Evolutionary conservation across 2,797 vertebrate species (phyloP).

Genomic region (Thamnophis elegans): DNA sequence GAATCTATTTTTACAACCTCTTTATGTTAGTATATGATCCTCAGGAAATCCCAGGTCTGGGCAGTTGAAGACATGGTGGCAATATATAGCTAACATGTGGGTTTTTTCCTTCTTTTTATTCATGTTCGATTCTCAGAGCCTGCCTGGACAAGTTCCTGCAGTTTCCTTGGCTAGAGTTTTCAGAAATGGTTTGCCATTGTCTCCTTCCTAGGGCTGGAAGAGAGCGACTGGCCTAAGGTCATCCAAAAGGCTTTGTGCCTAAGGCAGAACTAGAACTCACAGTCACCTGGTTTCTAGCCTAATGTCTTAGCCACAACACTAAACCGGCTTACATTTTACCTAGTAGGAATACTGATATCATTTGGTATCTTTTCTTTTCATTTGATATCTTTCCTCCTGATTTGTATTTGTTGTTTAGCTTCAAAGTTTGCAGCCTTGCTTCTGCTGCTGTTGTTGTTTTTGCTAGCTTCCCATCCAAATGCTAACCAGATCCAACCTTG

Average conservation of each 20-base stretch:
- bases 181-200: background rate
- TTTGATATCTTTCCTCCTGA: background rate
- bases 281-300: background rate
- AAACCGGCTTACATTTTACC: background rate
- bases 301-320: background rate
- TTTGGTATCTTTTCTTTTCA: background rate
- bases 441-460: background rate
- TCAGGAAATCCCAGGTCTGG: background rate
- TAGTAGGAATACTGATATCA: background rate
- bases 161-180: background rate
- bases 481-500: background rate
- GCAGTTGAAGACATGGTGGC: background rate
- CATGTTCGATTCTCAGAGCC: background rate
- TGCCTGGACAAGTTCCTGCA: background rate
- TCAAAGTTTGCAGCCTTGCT: background rate
- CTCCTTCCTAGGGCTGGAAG: background rate
- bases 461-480: background rate
- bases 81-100: background rate
- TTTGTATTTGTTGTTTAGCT: background rate
- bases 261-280: background rate
- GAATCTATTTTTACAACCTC: background rate
- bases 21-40: background rate
- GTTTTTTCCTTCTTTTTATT: background rate
- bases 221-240: background rate
- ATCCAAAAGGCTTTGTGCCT: background rate